Base-by-base conservation (phyloP, 2,797 vertebrate genomes). In the Thaleichthys pacificus region DNA sequence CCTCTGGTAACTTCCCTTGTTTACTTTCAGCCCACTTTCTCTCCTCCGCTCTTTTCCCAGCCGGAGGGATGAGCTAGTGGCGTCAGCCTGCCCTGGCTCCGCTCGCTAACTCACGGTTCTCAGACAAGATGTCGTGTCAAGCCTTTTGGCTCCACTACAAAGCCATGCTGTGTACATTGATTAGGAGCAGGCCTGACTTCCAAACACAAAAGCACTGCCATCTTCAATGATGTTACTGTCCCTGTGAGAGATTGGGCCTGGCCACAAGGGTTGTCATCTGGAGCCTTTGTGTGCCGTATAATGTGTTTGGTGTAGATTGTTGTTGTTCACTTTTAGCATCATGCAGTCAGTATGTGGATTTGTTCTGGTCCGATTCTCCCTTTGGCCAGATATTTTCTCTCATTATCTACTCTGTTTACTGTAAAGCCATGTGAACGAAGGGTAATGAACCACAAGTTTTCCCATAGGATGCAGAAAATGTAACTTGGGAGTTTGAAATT, bases 301-400 rank as follows among this genome's bases (percentile, higher is more conserved):
- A 64, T 21, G 30, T 11, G 32, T 42, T 42, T 21, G 32, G 35
- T 28, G 15, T 80, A 76, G 80, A 82, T 79, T 84, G 80, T 84
- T 80, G 74, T 79, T 77, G 75, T 85, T 81, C 51, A 66, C 83
- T 85, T 84, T 64, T 68, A 79, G 72, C 70, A 77, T 63, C 75
- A 72, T 77, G 75, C 71, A 60, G 70, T 65, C 67, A 68, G 67
- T 35, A 84, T 88, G 73, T 84, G 81, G 30, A 64, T 64, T 38
- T 38, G 32, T 32, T 63, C 61, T 35, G 61, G 28, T 30, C 17
- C 30, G 30, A 28, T 63, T 63, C 4, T 30, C 32, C 38, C 11
- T 66, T 49, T 66, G 21, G 17, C 11, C 64, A 5, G 35, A 15
- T 47, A 1, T 1, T 19, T 17, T 15, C 19, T 51, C 42, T 51